Evolutionary conservation across 2,797 vertebrate genomes (phyloP).

Genomic region (Pteronotus mesoamericanus): DNA sequence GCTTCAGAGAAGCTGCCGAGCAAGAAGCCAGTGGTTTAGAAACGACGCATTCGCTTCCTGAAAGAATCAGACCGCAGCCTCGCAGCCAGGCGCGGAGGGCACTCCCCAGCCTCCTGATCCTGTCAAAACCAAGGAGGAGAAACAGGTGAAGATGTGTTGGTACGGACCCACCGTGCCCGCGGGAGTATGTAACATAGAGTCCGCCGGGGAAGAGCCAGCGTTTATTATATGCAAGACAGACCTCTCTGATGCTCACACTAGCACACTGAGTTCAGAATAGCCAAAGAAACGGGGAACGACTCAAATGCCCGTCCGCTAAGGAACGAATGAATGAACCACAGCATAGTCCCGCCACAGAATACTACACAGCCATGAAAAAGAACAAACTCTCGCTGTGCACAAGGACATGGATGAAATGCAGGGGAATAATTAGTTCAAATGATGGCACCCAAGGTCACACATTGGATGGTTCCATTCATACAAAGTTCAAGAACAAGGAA

Average conservation of each 20-base stretch:
- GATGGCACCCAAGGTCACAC: fast-evolving
- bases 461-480: fast-evolving
- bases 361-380: background rate
- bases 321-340: fast-evolving
- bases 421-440: fast-evolving
- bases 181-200: fast-evolving
- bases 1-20: slow-evolving; percentile 76
- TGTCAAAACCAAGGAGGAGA: background rate
- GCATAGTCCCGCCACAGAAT: fast-evolving
- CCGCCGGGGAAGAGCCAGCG: fast-evolving
- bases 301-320: background rate
- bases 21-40: slow-evolving; percentile 73
- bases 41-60: slow-evolving; percentile 68
- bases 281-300: fast-evolving
- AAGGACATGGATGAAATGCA: no score
- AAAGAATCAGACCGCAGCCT: slow-evolving; percentile 64
- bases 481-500: background rate
- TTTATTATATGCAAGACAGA: background rate
- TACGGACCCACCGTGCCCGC: fast-evolving
- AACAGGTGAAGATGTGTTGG: fast-evolving
- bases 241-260: background rate
- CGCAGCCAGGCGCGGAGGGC: slow-evolving; percentile 54
- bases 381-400: fast-evolving
- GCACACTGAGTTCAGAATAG: fast-evolving
- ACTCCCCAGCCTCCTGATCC: slow-evolving; percentile 46